These are phyloP conservation scores for Palythoa grandiflora DNA, from an alignment of 92 coral and sea anemone species.

Conservation along the genomic window DNA sequence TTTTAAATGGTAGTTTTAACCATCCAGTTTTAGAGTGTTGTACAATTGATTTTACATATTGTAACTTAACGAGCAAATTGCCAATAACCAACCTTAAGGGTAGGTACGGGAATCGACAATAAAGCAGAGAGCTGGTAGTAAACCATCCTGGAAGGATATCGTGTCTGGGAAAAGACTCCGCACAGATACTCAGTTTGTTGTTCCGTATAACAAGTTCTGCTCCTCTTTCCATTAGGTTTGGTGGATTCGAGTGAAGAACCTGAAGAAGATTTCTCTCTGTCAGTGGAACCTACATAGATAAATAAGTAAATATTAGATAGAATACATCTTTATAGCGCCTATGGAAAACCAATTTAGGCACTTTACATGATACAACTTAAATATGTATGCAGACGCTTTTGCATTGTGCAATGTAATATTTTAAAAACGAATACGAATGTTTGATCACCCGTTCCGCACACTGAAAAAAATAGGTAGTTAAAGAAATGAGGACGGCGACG, in stretches of 20 bases:
- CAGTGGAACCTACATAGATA: not conserved
- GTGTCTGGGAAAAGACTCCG: not conserved
- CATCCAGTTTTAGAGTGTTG: no score
- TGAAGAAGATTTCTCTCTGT: not conserved
- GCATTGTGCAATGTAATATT: no score
- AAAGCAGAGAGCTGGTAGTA: not conserved
- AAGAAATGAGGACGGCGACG: no score
- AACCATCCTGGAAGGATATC: not conserved
- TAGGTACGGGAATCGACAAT: not conserved
- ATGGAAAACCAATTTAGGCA: no score
- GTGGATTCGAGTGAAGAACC: not conserved
- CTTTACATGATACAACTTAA: no score
- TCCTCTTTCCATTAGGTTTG: not conserved
- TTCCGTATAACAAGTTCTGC: not conserved
- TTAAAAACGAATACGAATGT: no score
- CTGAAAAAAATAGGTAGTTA: no score
- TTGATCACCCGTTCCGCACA: no score
- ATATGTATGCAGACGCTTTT: no score
- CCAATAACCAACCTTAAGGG: not conserved
- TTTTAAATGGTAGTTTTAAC: no score
- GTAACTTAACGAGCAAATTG: not conserved
- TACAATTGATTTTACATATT: not conserved
- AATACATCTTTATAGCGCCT: no score
- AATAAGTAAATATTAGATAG: no score
- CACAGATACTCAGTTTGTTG: not conserved